A percentile compares a stretch with the other conserved stretches of the same genome.
These are phyloP conservation scores for Aldabrachelys gigantea DNA, from an alignment of 2,113 vertebrate genomes.

Conservation along the genomic window DNA sequence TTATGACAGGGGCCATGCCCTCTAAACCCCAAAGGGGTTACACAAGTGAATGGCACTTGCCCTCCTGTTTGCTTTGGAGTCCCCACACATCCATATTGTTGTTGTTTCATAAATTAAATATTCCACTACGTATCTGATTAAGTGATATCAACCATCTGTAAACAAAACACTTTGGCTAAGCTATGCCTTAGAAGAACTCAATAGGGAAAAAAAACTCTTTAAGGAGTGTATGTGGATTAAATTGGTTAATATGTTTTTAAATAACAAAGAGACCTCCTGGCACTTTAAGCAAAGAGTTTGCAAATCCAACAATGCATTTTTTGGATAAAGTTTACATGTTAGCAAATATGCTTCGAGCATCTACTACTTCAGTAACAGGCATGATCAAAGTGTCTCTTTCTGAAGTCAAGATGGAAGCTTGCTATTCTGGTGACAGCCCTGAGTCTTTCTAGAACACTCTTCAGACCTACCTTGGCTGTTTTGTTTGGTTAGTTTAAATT, in stretches of 20 bases:
- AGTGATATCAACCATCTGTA: constrained; percentile 36
- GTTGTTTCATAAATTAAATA: constrained; percentile 44
- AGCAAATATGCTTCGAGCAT: constrained; percentile 22
- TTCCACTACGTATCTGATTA: not conserved
- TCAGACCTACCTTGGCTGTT: constrained; percentile 9
- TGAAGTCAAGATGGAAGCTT: constrained; percentile 32
- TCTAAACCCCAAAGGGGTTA: too few species aligned
- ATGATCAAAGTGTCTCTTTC: constrained; percentile 53
- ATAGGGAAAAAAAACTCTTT: not conserved
- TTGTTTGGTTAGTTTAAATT: constrained; percentile 42
- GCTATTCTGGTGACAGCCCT: constrained; percentile 6
- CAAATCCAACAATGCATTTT: not conserved
- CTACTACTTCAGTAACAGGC: constrained; percentile 28
- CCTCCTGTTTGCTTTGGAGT: not conserved
- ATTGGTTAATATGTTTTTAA: constrained; percentile 12
- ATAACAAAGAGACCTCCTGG: not conserved
- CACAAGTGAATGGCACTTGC: too few species aligned
- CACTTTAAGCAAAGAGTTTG: not conserved
- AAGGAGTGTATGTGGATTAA: not conserved
- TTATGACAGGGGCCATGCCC: too few species aligned
- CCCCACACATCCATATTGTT: not conserved
- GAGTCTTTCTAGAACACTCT: not conserved
- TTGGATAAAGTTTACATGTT: not conserved
- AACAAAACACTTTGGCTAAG: constrained; percentile 29
- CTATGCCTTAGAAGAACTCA: not conserved